Conservation (phyloP, 2,797 vertebrate genomes). For the Pseudochaenichthys georgianus region DNA sequence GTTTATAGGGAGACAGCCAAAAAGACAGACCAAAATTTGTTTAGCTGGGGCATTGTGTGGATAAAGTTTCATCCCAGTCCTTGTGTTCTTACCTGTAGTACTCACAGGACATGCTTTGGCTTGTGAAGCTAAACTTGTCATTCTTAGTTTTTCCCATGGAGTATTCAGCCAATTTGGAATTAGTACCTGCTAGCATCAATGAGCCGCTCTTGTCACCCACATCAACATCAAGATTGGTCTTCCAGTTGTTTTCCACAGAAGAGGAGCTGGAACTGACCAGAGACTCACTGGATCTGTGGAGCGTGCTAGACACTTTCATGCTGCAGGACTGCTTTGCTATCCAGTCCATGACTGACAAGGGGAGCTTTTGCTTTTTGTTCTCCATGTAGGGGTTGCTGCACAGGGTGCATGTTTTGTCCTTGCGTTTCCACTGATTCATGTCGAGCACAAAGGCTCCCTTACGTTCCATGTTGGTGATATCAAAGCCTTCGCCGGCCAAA, state of each 20-base stretch:
- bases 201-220: rapidly evolving
- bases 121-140: slow-evolving; percentile 89
- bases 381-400: slow-evolving; percentile 81
- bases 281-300: slow-evolving; percentile 81
- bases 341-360: slow-evolving; percentile 81
- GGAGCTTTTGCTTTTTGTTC: slow-evolving; percentile 72
- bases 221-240: slow-evolving; percentile 64
- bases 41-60: background rate
- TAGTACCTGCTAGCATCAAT: slow-evolving; percentile 80
- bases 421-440: no score
- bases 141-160: slow-evolving; percentile 84
- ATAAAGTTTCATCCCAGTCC: background rate
- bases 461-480: no score
- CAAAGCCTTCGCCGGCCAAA: no score
- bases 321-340: slow-evolving; percentile 80
- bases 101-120: slow-evolving; percentile 82
- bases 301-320: slow-evolving; percentile 66
- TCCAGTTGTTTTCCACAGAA: slow-evolving; percentile 87
- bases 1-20: slow-evolving; percentile 21
- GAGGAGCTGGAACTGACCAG: slow-evolving; percentile 72
- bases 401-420: no score
- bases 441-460: no score
- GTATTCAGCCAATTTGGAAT: slow-evolving; percentile 85
- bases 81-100: slow-evolving; percentile 86
- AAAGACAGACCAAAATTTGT: background rate